Base-by-base conservation (phyloP, 2,797 vertebrate species). In the Dallia pectoralis region DNA sequence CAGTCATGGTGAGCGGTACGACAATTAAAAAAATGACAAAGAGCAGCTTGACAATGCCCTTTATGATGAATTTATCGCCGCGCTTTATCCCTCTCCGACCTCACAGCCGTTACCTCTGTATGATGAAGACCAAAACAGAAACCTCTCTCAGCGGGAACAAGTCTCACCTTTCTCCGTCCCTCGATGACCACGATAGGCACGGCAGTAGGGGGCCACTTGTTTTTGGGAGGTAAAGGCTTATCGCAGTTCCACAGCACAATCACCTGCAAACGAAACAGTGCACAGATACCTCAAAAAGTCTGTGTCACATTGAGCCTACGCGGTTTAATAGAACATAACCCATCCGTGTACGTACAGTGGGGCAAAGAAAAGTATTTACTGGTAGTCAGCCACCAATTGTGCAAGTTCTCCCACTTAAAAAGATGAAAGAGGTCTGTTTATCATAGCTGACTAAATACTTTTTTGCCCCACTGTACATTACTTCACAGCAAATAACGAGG, bases 181-280 rank as follows among this genome's bases (percentile, higher is more conserved):
- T 93, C 88, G 25, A 93, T 84, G 87, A 94, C 84, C 71, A 89
- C 88, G 85, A 94, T 89, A 90, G 92, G 92, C 88, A 92, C 92
- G 71, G 87, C 87, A 88, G 92, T 93, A 86, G 93, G 90, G 80
- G 93, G 93, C 93, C 93, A 94, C 87, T 93, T 94, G 89, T 82
- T 93, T 84, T 87, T 85, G 15, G 88, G 86, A 75, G 93, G 93
- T 85, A 93, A 92, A 86, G 93, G 90, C 82, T 91, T 94, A 80
- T 94, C 92, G 76, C 88, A 93, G 85, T 91, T 94, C 93, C 93
- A 94, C 80, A 94, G 84, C 85, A 94, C 88, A 82, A 94, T 87
- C 66, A 94, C 91, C 93, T 94, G 77, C 18, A 73, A 74, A 3
- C 49, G 0, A 77, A 33, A 59, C 30, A 48, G 64, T 70, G 6